A percentile compares a stretch with the other conserved stretches of the same genome.
Evolutionary conservation across 2,797 vertebrate species (phyloP).

Genomic region (Anguilla anguilla): DNA sequence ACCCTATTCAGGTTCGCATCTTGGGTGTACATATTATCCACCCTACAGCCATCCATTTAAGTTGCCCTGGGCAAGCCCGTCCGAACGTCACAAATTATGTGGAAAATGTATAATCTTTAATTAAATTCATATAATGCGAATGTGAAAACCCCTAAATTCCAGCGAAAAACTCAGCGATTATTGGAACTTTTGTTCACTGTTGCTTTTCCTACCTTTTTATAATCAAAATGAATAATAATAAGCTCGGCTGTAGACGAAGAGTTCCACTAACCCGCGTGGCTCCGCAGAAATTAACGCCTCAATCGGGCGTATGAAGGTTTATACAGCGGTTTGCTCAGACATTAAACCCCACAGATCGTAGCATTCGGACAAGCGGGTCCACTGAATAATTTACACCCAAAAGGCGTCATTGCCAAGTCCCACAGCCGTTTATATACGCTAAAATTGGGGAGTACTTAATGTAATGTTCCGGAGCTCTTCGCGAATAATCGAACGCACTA

Average conservation of each 20-base stretch:
- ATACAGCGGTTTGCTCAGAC: conserved; percentile 14
- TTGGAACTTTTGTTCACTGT: neutral
- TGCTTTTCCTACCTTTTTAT: neutral
- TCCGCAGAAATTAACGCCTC: conserved; percentile 4
- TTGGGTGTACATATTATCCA: neutral
- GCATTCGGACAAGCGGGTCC: conserved; percentile 29
- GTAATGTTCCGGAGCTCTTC: neutral
- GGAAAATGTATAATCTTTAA: neutral
- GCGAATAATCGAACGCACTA: neutral
- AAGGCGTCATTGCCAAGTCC: neutral
- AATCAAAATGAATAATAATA: neutral
- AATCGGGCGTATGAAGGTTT: conserved; percentile 6
- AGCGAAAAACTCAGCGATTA: neutral
- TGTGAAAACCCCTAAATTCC: neutral
- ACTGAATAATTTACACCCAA: conserved; percentile 43
- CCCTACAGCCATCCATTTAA: neutral
- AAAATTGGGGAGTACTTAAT: neutral
- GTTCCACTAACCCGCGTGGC: neutral
- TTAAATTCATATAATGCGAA: neutral
- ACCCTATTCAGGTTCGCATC: neutral
- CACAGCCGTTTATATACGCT: neutral
- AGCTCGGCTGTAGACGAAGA: neutral
- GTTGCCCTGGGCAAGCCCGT: neutral
- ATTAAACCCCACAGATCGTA: conserved; percentile 11
- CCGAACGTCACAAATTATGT: neutral